These are phyloP conservation scores for Drosophila nigromelanica DNA, from an alignment of 1,140 invertebrate species.

Conservation along the genomic window DNA sequence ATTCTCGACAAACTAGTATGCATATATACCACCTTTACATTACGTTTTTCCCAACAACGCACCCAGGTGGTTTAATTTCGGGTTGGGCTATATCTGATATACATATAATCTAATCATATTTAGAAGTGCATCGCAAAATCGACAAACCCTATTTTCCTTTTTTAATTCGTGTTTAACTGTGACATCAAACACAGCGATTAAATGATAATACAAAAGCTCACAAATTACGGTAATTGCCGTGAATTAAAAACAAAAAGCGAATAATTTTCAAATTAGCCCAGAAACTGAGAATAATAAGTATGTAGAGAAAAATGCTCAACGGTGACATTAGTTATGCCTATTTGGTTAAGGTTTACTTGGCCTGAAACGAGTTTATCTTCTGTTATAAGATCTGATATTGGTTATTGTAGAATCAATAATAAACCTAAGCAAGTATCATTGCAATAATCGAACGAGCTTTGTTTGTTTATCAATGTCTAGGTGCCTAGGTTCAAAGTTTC, in stretches of 20 bases:
- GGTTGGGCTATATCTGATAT: too few relatives aligned
- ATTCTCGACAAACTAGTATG: too few relatives aligned
- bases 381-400: neutral
- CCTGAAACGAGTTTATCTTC: neutral
- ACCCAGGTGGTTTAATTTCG: too few relatives aligned
- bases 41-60: neutral
- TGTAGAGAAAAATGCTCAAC: too few relatives aligned
- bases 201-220: constrained; percentile 65
- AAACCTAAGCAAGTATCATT: neutral
- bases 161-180: neutral
- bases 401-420: neutral
- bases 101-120: too few relatives aligned
- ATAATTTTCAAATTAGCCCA: constrained; percentile 28
- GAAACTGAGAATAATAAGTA: too few relatives aligned
- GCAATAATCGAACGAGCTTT: neutral
- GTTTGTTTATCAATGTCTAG: neutral
- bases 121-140: neutral
- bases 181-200: constrained; percentile 34
- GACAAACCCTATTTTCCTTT: neutral
- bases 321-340: neutral
- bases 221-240: constrained; percentile 57
- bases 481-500: neutral
- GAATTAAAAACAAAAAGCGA: constrained; percentile 61
- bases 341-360: neutral
- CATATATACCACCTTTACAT: neutral